These are phyloP conservation scores for Gonatopus flavifemur DNA, from an alignment of 1,140 invertebrate genomes.

Conservation along the genomic window DNA sequence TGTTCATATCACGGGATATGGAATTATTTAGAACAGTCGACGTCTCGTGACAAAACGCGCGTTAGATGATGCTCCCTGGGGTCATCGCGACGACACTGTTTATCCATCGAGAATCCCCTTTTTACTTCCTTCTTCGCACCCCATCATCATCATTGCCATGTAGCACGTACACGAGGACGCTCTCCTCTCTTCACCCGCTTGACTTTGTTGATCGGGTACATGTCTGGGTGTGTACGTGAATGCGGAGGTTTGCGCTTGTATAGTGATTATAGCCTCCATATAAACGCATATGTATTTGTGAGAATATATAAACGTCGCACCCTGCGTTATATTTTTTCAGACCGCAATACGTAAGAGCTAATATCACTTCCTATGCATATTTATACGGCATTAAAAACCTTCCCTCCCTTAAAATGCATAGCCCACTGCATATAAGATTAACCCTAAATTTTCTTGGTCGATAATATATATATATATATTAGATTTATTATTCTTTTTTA, in stretches of 20 bases:
- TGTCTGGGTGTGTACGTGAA: background rate
- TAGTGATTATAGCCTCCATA: background rate
- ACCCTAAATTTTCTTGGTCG: too few species aligned
- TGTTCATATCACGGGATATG: too few species aligned
- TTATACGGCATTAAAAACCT: constrained; percentile 59
- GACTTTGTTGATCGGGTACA: background rate
- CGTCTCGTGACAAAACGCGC: constrained; percentile 57
- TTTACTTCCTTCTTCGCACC: constrained; percentile 15
- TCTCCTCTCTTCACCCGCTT: constrained; percentile 22
- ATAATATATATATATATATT: too few species aligned
- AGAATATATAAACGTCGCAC: constrained; percentile 25
- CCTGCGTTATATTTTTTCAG: constrained; percentile 47
- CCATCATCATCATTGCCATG: constrained; percentile 10
- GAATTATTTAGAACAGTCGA: constrained; percentile 44
- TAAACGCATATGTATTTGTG: constrained; percentile 1
- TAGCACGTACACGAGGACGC: constrained; percentile 26
- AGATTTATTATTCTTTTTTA: too few species aligned
- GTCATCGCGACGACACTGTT: constrained; percentile 53
- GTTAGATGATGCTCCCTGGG: constrained; percentile 56
- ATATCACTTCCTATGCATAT: constrained; percentile 58
- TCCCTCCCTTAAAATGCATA: constrained; percentile 56
- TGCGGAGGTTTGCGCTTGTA: background rate
- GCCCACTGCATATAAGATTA: constrained; percentile 43
- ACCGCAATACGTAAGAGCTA: constrained; percentile 52
- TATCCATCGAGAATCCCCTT: constrained; percentile 55